Conservation (phyloP, 2,113 vertebrate species). For the Crocuta crocuta region DNA sequence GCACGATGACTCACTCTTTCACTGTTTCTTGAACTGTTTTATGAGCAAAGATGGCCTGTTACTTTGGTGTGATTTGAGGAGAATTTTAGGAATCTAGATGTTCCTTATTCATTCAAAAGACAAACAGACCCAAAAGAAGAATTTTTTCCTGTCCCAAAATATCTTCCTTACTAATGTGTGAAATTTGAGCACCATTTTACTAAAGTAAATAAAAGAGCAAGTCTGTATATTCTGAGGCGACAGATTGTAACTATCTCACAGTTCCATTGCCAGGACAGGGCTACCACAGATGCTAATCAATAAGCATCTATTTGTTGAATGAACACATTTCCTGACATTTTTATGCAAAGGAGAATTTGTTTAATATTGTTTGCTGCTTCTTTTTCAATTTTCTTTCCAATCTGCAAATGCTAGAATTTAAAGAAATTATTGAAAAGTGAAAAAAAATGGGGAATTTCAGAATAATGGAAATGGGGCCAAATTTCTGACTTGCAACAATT, state of each 20-base stretch:
- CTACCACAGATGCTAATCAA: neutral
- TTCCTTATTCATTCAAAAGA: constrained; percentile 24
- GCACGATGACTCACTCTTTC: neutral
- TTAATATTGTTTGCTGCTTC: neutral
- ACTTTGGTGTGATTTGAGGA: neutral
- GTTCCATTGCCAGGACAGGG: neutral
- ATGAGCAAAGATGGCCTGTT: neutral
- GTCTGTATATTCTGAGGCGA: neutral
- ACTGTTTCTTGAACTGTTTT: neutral
- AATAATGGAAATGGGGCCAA: neutral
- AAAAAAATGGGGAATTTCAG: neutral
- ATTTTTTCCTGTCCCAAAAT: constrained; percentile 5
- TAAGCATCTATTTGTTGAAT: neutral
- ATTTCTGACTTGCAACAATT: constrained; percentile 8
- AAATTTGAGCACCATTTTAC: neutral
- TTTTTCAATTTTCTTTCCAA: constrained; percentile 14
- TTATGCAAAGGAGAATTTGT: constrained; percentile 2
- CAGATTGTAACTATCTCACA: neutral
- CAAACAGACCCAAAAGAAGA: neutral
- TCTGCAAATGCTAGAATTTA: constrained; percentile 1
- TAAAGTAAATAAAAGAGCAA: constrained; percentile 20
- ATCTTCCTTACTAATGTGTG: neutral
- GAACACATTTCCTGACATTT: neutral
- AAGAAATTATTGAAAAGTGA: constrained; percentile 30
- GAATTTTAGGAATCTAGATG: neutral